Conservation (phyloP, 2,888 invertebrate genomes). For the Steinernema hermaphroditum region DNA sequence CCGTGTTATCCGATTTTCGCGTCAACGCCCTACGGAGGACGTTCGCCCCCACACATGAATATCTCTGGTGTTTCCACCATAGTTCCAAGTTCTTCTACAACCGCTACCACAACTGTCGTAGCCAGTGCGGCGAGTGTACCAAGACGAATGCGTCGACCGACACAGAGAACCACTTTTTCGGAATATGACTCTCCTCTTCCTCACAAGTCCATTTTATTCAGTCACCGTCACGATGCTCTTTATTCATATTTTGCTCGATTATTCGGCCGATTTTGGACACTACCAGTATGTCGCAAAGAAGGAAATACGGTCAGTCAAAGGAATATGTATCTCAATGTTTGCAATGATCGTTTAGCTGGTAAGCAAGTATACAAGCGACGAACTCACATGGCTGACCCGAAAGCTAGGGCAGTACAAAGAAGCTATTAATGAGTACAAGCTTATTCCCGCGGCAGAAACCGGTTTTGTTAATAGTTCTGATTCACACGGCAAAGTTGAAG, state of each 20-base stretch:
- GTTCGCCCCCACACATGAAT: background rate
- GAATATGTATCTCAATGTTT: slow-evolving; percentile 3
- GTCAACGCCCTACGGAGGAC: slow-evolving; percentile 8
- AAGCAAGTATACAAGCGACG: slow-evolving; percentile 75
- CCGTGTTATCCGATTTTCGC: background rate
- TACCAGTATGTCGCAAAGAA: slow-evolving; percentile 61
- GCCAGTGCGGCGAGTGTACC: too few relatives aligned
- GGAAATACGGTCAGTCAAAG: slow-evolving; percentile 10
- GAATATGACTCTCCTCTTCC: background rate
- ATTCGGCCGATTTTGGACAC: slow-evolving; percentile 81
- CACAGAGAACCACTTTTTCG: too few relatives aligned
- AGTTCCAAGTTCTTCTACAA: background rate
- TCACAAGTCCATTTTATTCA: background rate
- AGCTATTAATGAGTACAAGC: slow-evolving; percentile 77
- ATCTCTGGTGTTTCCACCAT: background rate
- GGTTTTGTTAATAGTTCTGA: background rate
- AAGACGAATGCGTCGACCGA: too few relatives aligned
- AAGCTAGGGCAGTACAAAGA: slow-evolving; percentile 77
- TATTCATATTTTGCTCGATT: slow-evolving; percentile 88
- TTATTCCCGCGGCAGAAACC: slow-evolving; percentile 64
- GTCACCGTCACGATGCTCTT: slow-evolving; percentile 82
- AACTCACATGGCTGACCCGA: slow-evolving; percentile 77
- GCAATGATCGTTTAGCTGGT: slow-evolving; percentile 71
- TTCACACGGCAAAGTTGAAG: background rate
- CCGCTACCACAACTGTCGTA: too few relatives aligned